These are phyloP conservation scores for Phocides pigmalion DNA, from an alignment of 1,140 invertebrate species.

Conservation along the genomic window DNA sequence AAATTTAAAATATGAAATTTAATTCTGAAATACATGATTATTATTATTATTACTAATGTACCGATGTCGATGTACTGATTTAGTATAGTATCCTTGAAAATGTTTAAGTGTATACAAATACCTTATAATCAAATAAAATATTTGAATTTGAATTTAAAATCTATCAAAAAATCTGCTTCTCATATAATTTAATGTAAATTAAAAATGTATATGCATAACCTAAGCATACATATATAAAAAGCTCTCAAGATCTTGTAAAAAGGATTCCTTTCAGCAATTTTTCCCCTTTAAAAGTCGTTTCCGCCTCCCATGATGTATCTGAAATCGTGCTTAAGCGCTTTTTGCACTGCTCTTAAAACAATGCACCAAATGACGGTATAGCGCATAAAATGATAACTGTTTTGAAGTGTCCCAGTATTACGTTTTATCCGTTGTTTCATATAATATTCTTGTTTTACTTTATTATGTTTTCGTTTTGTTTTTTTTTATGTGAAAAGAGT, in stretches of 20 bases:
- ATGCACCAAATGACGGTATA: neutral
- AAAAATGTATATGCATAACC: too few species aligned
- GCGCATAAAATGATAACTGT: conserved; percentile 4
- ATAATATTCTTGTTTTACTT: neutral
- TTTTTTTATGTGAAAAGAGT: too few species aligned
- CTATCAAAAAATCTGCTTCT: too few species aligned
- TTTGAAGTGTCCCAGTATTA: conserved; percentile 1
- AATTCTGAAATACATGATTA: too few species aligned
- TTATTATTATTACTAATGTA: too few species aligned
- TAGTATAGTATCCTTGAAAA: too few species aligned
- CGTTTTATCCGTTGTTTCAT: neutral
- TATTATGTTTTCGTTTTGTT: neutral
- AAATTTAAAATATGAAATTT: too few species aligned
- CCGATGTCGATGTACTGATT: too few species aligned
- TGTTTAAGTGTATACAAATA: too few species aligned
- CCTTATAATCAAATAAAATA: too few species aligned
- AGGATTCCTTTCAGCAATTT: conserved; percentile 1
- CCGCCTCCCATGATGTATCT: conserved; percentile 9
- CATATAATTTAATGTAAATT: too few species aligned
- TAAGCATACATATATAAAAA: neutral
- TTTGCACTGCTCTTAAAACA: conserved; percentile 23
- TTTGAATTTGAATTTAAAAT: too few species aligned
- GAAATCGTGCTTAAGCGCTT: conserved; percentile 26
- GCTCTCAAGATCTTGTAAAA: conserved; percentile 1
- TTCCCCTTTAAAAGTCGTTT: conserved; percentile 9